Evolutionary conservation across 2,888 invertebrate species (phyloP).

Genomic region (Epsilonema sp.): DNA sequence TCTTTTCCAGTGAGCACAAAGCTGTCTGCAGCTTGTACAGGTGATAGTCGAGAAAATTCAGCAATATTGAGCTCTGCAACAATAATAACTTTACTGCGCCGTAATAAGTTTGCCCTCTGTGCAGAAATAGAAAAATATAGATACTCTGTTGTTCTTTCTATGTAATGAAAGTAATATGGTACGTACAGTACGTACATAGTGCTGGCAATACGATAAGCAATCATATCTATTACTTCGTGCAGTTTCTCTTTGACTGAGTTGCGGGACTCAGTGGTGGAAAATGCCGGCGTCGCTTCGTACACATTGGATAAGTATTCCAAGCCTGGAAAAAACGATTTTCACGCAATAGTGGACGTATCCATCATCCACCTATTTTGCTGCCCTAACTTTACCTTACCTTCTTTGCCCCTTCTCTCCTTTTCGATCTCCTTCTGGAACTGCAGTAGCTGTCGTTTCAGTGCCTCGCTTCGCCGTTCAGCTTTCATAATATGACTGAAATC

Average conservation of each 20-base stretch:
- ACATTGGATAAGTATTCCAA: not conserved
- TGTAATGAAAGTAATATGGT: too few species aligned
- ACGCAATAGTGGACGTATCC: too few species aligned
- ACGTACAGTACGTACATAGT: too few species aligned
- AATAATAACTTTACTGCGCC: too few species aligned
- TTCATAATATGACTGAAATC: constrained; percentile 5
- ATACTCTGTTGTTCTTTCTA: too few species aligned
- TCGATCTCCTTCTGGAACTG: constrained; percentile 3
- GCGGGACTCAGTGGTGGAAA: not conserved
- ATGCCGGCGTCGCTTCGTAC: not conserved
- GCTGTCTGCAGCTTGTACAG: constrained; percentile 3
- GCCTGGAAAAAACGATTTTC: not conserved
- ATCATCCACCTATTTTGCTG: too few species aligned
- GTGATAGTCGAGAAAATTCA: constrained; percentile 6
- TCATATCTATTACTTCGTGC: not conserved
- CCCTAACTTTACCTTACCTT: constrained; percentile 2
- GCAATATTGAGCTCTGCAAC: not conserved
- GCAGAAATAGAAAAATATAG: too few species aligned
- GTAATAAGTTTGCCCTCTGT: too few species aligned
- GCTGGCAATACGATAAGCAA: too few species aligned
- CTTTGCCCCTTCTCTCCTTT: constrained; percentile 3
- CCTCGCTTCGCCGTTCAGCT: not conserved
- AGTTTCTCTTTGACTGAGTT: not conserved
- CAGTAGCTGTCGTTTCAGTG: constrained; percentile 1
- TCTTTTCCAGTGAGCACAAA: not conserved